Evolutionary conservation across 2,113 vertebrate species (phyloP).

Genomic region (Haliaeetus leucogaster): DNA sequence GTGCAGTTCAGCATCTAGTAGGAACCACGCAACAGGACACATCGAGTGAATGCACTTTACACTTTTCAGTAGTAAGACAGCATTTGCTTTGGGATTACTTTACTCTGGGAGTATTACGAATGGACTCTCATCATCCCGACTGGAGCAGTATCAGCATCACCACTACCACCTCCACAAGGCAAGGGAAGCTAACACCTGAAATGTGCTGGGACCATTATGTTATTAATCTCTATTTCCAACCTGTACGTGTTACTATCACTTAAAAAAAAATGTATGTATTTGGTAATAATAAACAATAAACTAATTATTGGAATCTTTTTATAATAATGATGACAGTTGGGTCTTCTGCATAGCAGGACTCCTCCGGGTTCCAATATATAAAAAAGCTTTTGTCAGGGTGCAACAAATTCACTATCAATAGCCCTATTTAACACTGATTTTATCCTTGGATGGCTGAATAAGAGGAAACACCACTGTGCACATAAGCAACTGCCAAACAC

Average conservation of each 20-base stretch:
- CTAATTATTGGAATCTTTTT: background rate
- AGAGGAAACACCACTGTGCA: background rate
- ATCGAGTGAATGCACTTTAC: background rate
- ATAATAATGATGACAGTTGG: background rate
- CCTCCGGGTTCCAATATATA: background rate
- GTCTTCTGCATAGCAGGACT: background rate
- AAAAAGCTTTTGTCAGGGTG: background rate
- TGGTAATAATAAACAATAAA: background rate
- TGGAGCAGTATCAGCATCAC: background rate
- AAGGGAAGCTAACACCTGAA: background rate
- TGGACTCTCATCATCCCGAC: background rate
- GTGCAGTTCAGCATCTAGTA: background rate
- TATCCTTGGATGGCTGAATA: background rate
- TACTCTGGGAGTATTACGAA: background rate
- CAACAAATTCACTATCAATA: background rate
- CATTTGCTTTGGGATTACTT: background rate
- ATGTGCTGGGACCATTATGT: background rate
- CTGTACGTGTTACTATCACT: background rate
- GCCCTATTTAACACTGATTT: background rate
- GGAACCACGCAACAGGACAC: background rate
- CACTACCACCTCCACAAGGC: background rate
- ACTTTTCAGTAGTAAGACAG: background rate
- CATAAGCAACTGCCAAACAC: background rate
- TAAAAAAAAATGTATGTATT: background rate
- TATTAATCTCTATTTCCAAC: background rate